Base-by-base conservation (phyloP, 2,888 invertebrate species). In the Capitulum mitella region DNA sequence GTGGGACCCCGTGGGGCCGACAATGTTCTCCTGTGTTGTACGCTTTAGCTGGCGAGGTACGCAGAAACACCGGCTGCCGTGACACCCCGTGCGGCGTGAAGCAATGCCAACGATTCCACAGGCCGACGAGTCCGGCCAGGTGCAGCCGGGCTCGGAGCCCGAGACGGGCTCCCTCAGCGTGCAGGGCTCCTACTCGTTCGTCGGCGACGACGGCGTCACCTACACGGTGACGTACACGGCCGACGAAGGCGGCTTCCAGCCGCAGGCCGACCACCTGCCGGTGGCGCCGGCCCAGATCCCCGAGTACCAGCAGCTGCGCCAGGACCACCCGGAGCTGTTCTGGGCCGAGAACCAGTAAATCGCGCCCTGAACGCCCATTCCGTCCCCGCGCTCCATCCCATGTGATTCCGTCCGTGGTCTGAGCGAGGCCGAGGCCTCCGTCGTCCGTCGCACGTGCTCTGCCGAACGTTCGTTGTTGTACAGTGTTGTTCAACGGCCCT, bases 161-260 rank as follows among this genome's bases (percentile, higher is more conserved):
- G 75, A 46, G 46, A 32, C n/a, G 29, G 75, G 75, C 43, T 75
- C 75, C 22, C 43, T 75, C 8, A 26, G 40, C 26, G 75, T 75
- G 43, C 29, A 29, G 29, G 75, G 75, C 43, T n/a, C 26, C 43
- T 75, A 46, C 46, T n/a, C 29, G 1, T 75, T n/a, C 43, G 46
- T 75, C 75, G 75, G 75, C 43, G 43, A 75, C 29, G 75, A 75
- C 75, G 75, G 75, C 75, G 14, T 14, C 14, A 75, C 75, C 43
- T 75, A 75, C 75, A 75, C 29, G 16, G 46, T 46, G 29, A 75
- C n/a, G 29, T 75, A 75, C 75, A 32, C 32, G 14, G 75, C 75
- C 46, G 32, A 37, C 75, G 75, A 75, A 46, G 32, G 32, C 46
- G 76, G 76, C n/a, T 76, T 46, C 76, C 46, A 76, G 76, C 46